phyloP scores from a whole-genome alignment of 2,113 vertebrate species.

The Istiophorus platypterus region DNA sequence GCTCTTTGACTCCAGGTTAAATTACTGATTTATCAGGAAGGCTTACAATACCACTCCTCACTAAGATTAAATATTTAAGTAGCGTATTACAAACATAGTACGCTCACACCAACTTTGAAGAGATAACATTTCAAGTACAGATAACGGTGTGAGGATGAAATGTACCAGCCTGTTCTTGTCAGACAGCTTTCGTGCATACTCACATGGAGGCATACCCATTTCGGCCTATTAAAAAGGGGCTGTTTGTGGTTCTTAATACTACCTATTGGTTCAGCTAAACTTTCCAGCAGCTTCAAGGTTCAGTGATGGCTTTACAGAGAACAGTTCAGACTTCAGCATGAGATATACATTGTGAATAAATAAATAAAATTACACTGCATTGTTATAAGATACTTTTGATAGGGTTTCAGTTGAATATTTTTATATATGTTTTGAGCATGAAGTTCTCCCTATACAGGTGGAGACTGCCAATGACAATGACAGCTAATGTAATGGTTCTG shows the following conservation, averaged over 20 bases:
- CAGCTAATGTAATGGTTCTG: background rate
- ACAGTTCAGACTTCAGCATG: background rate
- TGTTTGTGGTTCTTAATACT: constrained; percentile 21
- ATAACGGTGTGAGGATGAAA: constrained; percentile 31
- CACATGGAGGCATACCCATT: constrained; percentile 15
- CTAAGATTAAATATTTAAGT: background rate
- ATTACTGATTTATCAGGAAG: constrained; percentile 19
- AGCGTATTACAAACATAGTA: constrained; percentile 21
- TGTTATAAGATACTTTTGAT: background rate
- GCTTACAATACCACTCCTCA: constrained; percentile 16
- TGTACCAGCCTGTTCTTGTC: constrained; percentile 27
- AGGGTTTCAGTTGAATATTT: background rate
- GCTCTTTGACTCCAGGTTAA: constrained; percentile 15
- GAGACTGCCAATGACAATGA: background rate
- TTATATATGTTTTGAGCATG: background rate
- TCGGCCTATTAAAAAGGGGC: constrained; percentile 42
- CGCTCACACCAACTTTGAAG: constrained; percentile 30
- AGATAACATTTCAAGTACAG: constrained; percentile 45
- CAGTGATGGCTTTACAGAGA: background rate
- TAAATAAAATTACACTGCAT: background rate
- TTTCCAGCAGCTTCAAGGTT: constrained; percentile 28
- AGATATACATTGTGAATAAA: background rate
- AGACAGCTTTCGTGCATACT: constrained; percentile 49
- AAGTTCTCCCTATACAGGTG: background rate
- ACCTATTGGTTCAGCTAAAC: constrained; percentile 15